Conservation (phyloP, 2,113 vertebrate species). For the Suricata suricatta region DNA sequence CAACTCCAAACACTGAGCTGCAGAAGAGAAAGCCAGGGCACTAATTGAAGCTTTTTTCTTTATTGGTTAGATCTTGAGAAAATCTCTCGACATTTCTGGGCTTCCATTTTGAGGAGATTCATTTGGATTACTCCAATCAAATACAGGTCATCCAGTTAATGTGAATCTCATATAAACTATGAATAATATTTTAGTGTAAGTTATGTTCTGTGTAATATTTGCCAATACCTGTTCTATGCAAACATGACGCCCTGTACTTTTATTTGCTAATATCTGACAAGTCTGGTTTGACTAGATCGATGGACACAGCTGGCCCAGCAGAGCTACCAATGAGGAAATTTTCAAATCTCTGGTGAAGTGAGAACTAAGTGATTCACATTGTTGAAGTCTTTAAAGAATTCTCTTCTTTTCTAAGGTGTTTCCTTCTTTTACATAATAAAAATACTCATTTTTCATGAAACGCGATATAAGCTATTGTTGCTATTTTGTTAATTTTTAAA, state of each 20-base stretch:
- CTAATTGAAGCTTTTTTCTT: neutral
- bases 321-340: neutral
- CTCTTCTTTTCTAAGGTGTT: neutral
- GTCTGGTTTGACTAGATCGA: neutral
- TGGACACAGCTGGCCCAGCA: neutral
- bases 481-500: neutral
- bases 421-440: neutral
- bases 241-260: neutral
- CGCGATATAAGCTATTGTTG: neutral
- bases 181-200: neutral
- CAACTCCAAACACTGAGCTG: neutral
- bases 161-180: neutral
- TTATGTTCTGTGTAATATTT: neutral
- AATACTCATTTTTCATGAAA: slow-evolving; percentile 17
- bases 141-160: neutral
- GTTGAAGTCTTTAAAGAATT: neutral
- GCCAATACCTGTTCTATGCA: neutral
- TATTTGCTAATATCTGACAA: neutral
- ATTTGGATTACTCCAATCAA: neutral
- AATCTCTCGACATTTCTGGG: neutral
- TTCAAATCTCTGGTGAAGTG: neutral
- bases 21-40: neutral
- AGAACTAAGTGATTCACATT: neutral
- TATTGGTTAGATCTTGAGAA: neutral
- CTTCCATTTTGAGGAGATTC: neutral